Evolutionary conservation across 1,140 invertebrate genomes (phyloP), one percentile per base, ranked within the genome.

Genomic region (Choristoneura fumiferana): DNA sequence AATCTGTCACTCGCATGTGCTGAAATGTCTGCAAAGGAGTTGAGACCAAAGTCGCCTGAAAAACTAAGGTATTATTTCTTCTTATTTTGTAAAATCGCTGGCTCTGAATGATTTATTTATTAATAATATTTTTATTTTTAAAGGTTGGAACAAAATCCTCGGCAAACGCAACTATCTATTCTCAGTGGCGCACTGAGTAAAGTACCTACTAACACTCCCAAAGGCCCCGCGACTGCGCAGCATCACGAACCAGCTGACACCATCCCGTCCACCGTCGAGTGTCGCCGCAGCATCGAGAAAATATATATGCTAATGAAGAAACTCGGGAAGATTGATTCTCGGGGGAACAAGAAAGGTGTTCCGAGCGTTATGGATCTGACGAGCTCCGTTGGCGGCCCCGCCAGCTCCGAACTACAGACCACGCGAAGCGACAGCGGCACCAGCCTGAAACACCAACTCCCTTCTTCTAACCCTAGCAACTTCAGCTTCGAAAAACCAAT

Each of bases 271-370:
- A 18, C 43, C 4, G 6, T 76, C 0, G 75, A 85, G 62, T 86
- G 80, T 55, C 77, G 73, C 60, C 78, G 76, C 64, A 84, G 81
- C 61, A 84, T 88, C 35, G 73, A 81, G 54, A 81, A 87, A 73
- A 72, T 88, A 55, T 88, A 87, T 57, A 61, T 75, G 61, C 70
- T 88, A 18, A 81, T 88, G 62, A 81, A 78, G 37, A 74, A 76
- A 62, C 18, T 79, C 9, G 56, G 53, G 33, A 73, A 71, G 14
- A 13, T 17, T 6, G 63, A 71, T 12, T 59, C 37, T 14, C n/a
- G 12, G 9, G 15, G 14, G 5, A 38, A 55, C 5, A 55, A 36
- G 8, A 22, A 56, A 12, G 35, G 15, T 6, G 1, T 1, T 6
- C 1, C 12, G 6, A 22, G 17, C 13, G n/a, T 29, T 6, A 29